A percentile compares a stretch with the other conserved stretches of the same genome.
Conservation (phyloP, 2,888 invertebrate species). For the Nyleta sp. region DNA sequence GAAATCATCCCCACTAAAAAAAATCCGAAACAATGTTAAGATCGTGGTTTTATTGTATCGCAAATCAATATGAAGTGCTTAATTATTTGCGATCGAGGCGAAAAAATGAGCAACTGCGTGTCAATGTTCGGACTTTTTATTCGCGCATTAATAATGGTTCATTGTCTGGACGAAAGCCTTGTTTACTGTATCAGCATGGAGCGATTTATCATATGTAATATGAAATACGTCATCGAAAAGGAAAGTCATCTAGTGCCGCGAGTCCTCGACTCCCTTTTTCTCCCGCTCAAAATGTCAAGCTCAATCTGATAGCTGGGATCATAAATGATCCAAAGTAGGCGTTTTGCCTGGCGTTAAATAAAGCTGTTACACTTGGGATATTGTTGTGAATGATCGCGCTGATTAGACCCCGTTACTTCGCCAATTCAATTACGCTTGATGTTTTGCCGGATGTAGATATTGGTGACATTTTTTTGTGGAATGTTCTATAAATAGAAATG, state of each 20-base stretch:
- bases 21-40: too few species aligned
- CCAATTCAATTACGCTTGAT: too few species aligned
- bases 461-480: too few species aligned
- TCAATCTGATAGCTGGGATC: conserved; percentile 54
- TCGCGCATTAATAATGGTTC: conserved; percentile 28
- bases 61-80: too few species aligned
- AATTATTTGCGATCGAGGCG: neutral
- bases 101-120: conserved; percentile 27
- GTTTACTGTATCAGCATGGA: conserved; percentile 42
- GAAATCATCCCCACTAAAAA: too few species aligned
- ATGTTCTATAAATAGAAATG: too few species aligned
- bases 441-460: too few species aligned
- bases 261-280: conserved; percentile 60
- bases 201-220: conserved; percentile 56
- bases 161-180: conserved; percentile 39
- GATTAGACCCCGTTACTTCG: too few species aligned
- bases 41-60: too few species aligned
- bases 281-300: conserved; percentile 57
- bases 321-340: conserved; percentile 59
- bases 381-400: conserved; percentile 44
- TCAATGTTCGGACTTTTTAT: conserved; percentile 25
- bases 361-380: conserved; percentile 51
- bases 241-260: conserved; percentile 53
- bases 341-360: conserved; percentile 41
- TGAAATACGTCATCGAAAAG: conserved; percentile 61